Evolutionary conservation across 2,797 vertebrate species (phyloP).

Genomic region (Cichlasoma orientale): DNA sequence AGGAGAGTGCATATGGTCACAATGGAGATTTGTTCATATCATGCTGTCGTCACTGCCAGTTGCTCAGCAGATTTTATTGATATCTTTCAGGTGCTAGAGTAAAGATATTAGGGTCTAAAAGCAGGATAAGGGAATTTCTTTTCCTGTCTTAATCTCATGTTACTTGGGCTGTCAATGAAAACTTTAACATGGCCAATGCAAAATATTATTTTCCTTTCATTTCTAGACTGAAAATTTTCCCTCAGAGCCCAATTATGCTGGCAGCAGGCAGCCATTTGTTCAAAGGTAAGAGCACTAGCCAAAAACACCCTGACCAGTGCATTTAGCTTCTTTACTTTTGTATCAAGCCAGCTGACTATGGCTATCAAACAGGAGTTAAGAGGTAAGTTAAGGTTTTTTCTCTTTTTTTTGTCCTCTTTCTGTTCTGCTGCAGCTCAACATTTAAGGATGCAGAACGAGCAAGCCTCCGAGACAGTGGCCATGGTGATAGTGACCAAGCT

Average conservation of each 20-base stretch:
- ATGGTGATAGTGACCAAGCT: constrained; percentile 99
- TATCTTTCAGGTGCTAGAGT: constrained; percentile 19
- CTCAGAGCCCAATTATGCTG: constrained; percentile 99
- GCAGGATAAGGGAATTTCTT: neutral
- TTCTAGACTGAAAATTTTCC: constrained; percentile 99
- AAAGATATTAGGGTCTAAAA: constrained; percentile 20
- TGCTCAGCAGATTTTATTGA: constrained; percentile 44
- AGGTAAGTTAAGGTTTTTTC: constrained; percentile 48
- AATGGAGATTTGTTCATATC: constrained; percentile 58
- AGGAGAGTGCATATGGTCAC: constrained; percentile 69
- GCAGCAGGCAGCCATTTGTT: constrained; percentile 99
- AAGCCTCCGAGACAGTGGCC: constrained; percentile 99
- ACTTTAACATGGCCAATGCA: constrained; percentile 25
- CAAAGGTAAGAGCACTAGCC: constrained; percentile 97
- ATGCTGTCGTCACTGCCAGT: constrained; percentile 38
- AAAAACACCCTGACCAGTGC: constrained; percentile 84
- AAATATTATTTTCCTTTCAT: constrained; percentile 83
- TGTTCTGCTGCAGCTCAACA: constrained; percentile 92
- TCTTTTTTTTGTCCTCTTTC: constrained; percentile 22
- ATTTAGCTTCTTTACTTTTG: constrained; percentile 62
- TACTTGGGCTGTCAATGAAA: constrained; percentile 17
- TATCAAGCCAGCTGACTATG: constrained; percentile 56
- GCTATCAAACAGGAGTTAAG: constrained; percentile 47
- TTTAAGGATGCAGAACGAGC: constrained; percentile 99
- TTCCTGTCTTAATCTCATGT: constrained; percentile 26